Conservation (phyloP, 2,113 vertebrate genomes). For the Prunella himalayana region DNA sequence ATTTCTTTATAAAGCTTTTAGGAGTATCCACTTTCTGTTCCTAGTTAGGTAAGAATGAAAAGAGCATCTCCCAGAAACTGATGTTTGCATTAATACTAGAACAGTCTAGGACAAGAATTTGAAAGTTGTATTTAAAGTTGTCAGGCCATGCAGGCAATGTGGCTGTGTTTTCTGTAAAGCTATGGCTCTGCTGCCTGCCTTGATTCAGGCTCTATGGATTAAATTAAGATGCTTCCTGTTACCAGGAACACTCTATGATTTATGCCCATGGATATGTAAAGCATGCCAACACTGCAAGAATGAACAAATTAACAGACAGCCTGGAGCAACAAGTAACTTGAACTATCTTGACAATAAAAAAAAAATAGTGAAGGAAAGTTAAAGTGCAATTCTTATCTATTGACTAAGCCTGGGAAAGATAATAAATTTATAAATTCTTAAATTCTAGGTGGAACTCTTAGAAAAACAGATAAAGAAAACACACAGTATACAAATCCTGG, state of each 20-base stretch:
- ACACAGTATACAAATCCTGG: constrained; percentile 24
- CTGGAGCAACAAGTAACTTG: constrained; percentile 37
- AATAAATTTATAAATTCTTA: constrained; percentile 51
- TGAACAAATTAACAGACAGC: constrained; percentile 41
- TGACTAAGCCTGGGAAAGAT: constrained; percentile 38
- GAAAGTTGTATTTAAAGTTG: background rate
- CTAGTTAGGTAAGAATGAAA: background rate
- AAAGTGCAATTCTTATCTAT: constrained; percentile 34
- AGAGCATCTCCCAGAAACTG: background rate
- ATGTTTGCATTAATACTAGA: background rate
- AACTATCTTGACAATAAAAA: constrained; percentile 48
- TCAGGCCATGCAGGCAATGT: background rate
- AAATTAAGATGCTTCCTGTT: constrained; percentile 49
- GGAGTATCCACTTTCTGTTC: background rate
- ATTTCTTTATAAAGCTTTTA: background rate
- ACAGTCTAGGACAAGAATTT: background rate
- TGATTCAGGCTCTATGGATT: constrained; percentile 23
- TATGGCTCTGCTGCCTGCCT: background rate
- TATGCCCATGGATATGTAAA: constrained; percentile 34
- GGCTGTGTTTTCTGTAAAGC: background rate
- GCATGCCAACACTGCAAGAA: background rate
- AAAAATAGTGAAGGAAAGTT: constrained; percentile 11
- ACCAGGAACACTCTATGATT: constrained; percentile 18
- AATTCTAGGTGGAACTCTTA: constrained; percentile 39
- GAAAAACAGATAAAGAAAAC: constrained; percentile 49